phyloP scores from a whole-genome alignment of 2,888 invertebrate genomes.

The Chrysolina americana region DNA sequence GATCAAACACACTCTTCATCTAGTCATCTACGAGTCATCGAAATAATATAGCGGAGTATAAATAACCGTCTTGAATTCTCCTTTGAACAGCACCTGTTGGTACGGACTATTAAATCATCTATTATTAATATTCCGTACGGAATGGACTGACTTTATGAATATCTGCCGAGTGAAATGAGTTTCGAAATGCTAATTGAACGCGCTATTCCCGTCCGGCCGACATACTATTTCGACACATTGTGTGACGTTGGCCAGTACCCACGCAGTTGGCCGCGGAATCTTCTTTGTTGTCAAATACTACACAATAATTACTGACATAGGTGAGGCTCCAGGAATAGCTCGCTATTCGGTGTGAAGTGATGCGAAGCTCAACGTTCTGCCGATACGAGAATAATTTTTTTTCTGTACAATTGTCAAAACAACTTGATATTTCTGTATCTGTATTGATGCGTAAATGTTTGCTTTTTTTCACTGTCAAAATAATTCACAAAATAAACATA shows the following conservation, averaged over 20 bases:
- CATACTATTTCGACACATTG: slow-evolving; percentile 3
- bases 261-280: slow-evolving; percentile 4
- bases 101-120: slow-evolving; percentile 3
- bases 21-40: not conserved
- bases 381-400: no score
- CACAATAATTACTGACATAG: slow-evolving; percentile 9
- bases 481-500: no score
- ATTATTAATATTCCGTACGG: slow-evolving; percentile 11
- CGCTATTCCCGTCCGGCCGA: not conserved
- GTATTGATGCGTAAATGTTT: no score
- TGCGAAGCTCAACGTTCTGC: no score
- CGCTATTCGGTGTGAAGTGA: no score
- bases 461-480: no score
- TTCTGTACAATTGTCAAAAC: no score
- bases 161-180: not conserved
- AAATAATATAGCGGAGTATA: not conserved
- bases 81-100: slow-evolving; percentile 6
- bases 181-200: slow-evolving; percentile 14
- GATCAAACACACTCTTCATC: slow-evolving; percentile 5
- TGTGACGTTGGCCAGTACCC: slow-evolving; percentile 3
- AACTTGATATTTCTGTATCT: no score
- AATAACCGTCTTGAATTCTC: not conserved
- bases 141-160: slow-evolving; percentile 10
- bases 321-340: slow-evolving; percentile 4
- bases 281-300: slow-evolving; percentile 23